Evolutionary conservation across 2,888 invertebrate species (phyloP).

Genomic region (Xestia sexstrigata): DNA sequence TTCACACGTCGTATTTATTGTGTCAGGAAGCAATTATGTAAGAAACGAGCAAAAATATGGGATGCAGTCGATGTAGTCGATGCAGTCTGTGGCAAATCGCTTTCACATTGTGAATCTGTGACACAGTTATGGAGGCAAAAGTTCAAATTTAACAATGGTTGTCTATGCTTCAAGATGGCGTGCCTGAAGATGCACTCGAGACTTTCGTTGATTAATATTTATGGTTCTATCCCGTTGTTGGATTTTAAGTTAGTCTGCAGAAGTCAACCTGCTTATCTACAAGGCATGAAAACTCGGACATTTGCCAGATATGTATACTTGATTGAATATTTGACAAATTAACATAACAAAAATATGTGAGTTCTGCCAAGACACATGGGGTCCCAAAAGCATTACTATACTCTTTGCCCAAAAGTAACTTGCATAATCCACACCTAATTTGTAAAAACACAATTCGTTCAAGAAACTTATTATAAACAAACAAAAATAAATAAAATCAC

Average conservation of each 20-base stretch:
- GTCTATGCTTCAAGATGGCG: slow-evolving; percentile 63
- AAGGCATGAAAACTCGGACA: neutral
- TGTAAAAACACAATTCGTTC: slow-evolving; percentile 73
- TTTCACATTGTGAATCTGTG: slow-evolving; percentile 73
- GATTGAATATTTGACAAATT: neutral
- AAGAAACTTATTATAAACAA: slow-evolving; percentile 73
- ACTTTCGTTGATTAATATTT: slow-evolving; percentile 65
- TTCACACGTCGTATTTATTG: slow-evolving; percentile 79
- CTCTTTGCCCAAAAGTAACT: slow-evolving; percentile 36
- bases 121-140: slow-evolving; percentile 66
- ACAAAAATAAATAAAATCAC: slow-evolving; percentile 78
- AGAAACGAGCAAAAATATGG: slow-evolving; percentile 74
- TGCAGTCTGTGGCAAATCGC: slow-evolving; percentile 70
- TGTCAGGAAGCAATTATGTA: slow-evolving; percentile 77
- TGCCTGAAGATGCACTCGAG: slow-evolving; percentile 52
- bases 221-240: slow-evolving; percentile 40
- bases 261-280: slow-evolving; percentile 1
- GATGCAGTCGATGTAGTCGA: slow-evolving; percentile 51
- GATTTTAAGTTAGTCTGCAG: neutral
- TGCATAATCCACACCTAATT: slow-evolving; percentile 44
- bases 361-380: slow-evolving; percentile 14
- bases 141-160: slow-evolving; percentile 70
- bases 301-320: neutral
- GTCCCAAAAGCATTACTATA: no score
- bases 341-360: neutral